These are phyloP conservation scores for Rotaria magnacalcarata DNA, from an alignment of 2,888 invertebrate species.

Conservation along the genomic window DNA sequence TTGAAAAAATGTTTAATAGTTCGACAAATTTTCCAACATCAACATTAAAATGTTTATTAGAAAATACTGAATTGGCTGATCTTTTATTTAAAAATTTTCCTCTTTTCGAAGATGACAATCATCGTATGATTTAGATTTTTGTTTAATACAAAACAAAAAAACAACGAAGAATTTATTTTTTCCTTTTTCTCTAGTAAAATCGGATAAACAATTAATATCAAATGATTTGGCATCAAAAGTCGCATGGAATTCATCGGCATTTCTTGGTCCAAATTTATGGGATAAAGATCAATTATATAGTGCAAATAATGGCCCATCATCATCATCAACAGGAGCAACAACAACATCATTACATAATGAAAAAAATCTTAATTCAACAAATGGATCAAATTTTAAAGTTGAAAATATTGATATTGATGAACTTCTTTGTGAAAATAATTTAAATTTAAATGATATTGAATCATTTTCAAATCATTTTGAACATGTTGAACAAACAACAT, in stretches of 20 bases:
- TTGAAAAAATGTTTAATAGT: background rate
- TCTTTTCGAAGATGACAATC: background rate
- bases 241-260: slow-evolving; percentile 71
- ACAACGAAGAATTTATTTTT: background rate
- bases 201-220: background rate
- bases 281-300: slow-evolving; percentile 72
- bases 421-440: slow-evolving; percentile 79
- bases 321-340: background rate
- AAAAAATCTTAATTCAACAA: background rate
- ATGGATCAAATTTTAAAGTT: slow-evolving; percentile 70
- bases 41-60: slow-evolving; percentile 40
- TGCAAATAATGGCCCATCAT: slow-evolving; percentile 51
- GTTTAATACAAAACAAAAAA: too few relatives aligned
- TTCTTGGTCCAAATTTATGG: slow-evolving; percentile 90
- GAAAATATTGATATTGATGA: slow-evolving; percentile 89
- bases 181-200: background rate
- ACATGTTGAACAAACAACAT: slow-evolving; percentile 22
- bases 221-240: background rate
- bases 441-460: slow-evolving; percentile 42
- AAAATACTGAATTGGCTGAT: slow-evolving; percentile 45
- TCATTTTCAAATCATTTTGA: slow-evolving; percentile 42
- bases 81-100: slow-evolving; percentile 36
- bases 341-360: background rate
- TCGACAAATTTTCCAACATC: slow-evolving; percentile 39
- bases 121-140: background rate